Conservation (phyloP, 2,113 vertebrate species). For the Bubalus kerabau region DNA sequence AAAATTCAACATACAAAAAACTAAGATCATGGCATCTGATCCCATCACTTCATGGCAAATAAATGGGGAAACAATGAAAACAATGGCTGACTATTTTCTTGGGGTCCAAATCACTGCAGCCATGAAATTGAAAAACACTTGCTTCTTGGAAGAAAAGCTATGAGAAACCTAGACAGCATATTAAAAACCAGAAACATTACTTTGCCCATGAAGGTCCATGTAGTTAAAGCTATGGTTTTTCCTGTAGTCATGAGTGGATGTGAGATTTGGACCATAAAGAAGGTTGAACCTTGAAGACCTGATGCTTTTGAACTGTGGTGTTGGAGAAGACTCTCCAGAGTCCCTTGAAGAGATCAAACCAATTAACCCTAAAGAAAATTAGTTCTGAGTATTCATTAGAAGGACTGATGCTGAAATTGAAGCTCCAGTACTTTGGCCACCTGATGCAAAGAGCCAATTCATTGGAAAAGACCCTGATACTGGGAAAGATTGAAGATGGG, state of each 20-base stretch:
- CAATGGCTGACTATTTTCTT: not conserved
- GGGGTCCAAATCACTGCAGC: not conserved
- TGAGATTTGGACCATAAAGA: not conserved
- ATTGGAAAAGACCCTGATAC: not conserved
- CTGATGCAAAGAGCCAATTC: fast-evolving
- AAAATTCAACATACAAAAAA: not conserved
- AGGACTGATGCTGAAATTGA: not conserved
- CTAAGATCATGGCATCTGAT: not conserved
- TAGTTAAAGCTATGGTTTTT: not conserved
- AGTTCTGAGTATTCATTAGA: not conserved
- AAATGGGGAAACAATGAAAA: not conserved
- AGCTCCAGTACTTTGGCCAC: not conserved
- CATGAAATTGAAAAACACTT: not conserved
- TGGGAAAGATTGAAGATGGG: not conserved
- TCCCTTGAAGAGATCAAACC: not conserved
- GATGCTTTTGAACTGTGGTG: not conserved
- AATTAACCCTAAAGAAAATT: not conserved
- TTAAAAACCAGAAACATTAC: not conserved
- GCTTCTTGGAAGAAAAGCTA: not conserved
- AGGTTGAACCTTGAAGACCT: not conserved
- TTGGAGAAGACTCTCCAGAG: not conserved
- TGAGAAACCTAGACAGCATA: not conserved
- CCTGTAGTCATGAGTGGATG: not conserved
- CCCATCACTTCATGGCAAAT: not conserved
- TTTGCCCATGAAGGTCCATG: not conserved